Evolutionary conservation across 1,140 invertebrate genomes (phyloP).

Genomic region (Drosophila punjabiensis): DNA sequence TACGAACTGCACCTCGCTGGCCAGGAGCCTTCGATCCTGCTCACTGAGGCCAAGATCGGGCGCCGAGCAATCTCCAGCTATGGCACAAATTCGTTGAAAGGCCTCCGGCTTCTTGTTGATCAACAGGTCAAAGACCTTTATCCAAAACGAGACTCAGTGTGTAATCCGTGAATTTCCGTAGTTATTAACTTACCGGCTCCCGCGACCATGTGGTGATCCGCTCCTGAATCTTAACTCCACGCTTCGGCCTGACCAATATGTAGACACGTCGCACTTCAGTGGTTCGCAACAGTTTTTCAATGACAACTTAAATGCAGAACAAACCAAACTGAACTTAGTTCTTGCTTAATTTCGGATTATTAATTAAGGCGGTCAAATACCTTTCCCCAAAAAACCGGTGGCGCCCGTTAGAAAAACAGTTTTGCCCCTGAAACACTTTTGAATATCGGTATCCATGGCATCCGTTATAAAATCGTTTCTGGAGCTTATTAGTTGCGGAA

Average conservation of each 20-base stretch:
- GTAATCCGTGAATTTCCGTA: accelerated
- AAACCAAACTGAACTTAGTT: neutral
- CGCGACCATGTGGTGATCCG: constrained; percentile 89
- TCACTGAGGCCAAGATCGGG: constrained; percentile 89
- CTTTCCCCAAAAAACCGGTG: constrained; percentile 55
- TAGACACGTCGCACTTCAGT: constrained; percentile 90
- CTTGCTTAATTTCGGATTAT: neutral
- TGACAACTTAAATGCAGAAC: constrained; percentile 85
- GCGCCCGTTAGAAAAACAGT: constrained; percentile 52
- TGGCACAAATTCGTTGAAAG: constrained; percentile 65
- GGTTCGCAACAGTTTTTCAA: constrained; percentile 93
- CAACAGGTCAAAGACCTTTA: constrained; percentile 47
- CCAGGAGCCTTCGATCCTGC: constrained; percentile 85
- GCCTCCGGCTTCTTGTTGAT: constrained; percentile 20
- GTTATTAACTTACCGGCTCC: constrained; percentile 63
- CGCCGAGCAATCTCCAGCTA: constrained; percentile 87
- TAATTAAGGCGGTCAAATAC: constrained; percentile 12
- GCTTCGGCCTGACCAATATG: constrained; percentile 91
- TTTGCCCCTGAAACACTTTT: constrained; percentile 45
- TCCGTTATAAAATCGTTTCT: neutral
- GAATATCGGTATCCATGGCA: constrained; percentile 52
- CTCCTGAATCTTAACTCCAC: constrained; percentile 89
- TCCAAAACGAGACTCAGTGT: neutral
- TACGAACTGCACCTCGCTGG: constrained; percentile 88
- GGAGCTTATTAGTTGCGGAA: neutral